Base-by-base conservation (phyloP, 1,140 invertebrate genomes). In the Bactericera cockerelli region DNA sequence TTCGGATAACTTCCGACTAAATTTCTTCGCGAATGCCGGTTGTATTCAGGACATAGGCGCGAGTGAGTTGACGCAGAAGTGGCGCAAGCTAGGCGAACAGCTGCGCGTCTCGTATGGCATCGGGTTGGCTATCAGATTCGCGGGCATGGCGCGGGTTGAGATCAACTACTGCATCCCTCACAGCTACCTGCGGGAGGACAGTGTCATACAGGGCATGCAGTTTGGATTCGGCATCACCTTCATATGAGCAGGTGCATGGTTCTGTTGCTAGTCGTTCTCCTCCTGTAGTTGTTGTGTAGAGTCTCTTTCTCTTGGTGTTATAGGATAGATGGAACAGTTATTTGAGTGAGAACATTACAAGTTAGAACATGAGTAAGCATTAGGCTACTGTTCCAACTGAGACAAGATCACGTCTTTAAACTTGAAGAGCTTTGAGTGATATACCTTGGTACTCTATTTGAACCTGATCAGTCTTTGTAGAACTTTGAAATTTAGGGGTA, bases 11-110 rank as follows among this genome's bases (percentile, higher is more conserved):
- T 59, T 63, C 49, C 77, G 84, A 58, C 79, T 86, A 8, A 90
- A 94, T 69, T 76, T 85, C 36, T 95, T 94, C 74, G 63, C 88
- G 49, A 93, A 89, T 72, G 82, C 78, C 54, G 91, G 91, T 57
- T 89, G 87, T 68, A 74, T 89, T 57, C 77, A 75, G 3, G 76
- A 83, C 65, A 70, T 79, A 59, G 66, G 59, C 56, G 14, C 16
- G 26, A 56, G 10, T 39, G 54, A 58, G 31, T n/a, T 61, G 10
- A 59, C 58, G 10, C 67, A 72, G 28, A 71, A 71, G 59, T 59
- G 73, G 56, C 71, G 70, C 64, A 67, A 69, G 58, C 66, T 79
- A 21, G 70, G 66, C 2, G 67, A 75, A 39, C 74, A 78, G 58
- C 68, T 76, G 13, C 72, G 86, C 31, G 71, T 82, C 59, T 75